Conservation (phyloP, 1,140 invertebrate species). For the Trichonephila clavata region DNA sequence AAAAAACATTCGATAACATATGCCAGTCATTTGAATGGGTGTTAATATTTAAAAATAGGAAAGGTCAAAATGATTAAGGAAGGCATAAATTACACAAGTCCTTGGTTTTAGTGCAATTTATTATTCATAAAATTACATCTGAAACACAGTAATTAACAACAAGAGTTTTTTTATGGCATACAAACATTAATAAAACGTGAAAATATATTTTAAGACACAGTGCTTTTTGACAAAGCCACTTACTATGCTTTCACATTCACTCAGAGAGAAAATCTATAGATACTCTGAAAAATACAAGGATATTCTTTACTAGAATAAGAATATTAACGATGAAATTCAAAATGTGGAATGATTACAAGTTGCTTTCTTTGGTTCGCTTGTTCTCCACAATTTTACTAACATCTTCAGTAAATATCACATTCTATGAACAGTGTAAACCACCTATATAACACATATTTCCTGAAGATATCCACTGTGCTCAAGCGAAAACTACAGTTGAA, state of each 20-base stretch:
- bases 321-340: slow-evolving; percentile 44
- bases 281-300: slow-evolving; percentile 48
- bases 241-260: slow-evolving; percentile 50
- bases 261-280: slow-evolving; percentile 7
- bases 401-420: slow-evolving; percentile 57
- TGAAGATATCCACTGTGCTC: no score
- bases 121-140: slow-evolving; percentile 75
- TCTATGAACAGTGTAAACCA: neutral
- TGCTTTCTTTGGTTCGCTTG: slow-evolving; percentile 29
- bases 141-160: slow-evolving; percentile 68
- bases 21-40: neutral
- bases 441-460: no score
- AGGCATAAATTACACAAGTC: slow-evolving; percentile 11
- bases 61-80: neutral
- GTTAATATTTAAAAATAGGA: neutral
- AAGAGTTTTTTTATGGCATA: slow-evolving; percentile 70
- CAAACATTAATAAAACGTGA: slow-evolving; percentile 72
- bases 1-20: neutral
- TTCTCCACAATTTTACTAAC: neutral
- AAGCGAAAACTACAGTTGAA: no score
- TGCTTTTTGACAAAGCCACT: slow-evolving; percentile 52
- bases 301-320: slow-evolving; percentile 54
- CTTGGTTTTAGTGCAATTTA: slow-evolving; percentile 64
- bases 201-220: slow-evolving; percentile 66
- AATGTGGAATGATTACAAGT: neutral